Percentiles rank a stretch among this genome's conserved stretches.
Conservation (phyloP, 2,113 vertebrate genomes). For the Phrynocephalus versicolor region DNA sequence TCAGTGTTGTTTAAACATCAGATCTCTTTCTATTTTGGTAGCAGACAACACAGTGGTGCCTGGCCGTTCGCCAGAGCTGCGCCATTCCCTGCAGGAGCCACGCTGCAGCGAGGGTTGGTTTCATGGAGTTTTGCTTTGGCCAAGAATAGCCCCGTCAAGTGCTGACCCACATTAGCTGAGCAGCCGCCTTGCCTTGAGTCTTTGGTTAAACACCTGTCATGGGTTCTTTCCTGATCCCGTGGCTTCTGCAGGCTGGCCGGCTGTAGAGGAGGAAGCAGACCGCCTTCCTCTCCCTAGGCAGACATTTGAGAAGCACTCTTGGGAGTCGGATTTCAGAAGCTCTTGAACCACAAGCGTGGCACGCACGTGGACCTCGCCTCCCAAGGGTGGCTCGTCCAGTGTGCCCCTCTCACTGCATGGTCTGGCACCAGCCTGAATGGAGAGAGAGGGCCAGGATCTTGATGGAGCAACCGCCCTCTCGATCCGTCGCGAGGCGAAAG, state of each 20-base stretch:
- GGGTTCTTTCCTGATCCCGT: too few species aligned
- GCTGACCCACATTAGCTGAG: not conserved
- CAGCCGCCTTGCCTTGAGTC: fast-evolving
- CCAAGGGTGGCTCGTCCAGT: too few species aligned
- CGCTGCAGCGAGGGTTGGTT: not conserved
- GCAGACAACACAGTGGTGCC: not conserved
- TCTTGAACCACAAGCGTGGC: not conserved
- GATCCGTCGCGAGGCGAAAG: too few species aligned
- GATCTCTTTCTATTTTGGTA: not conserved
- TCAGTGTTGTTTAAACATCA: not conserved
- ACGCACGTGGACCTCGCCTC: too few species aligned
- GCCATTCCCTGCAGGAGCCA: not conserved
- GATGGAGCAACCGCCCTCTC: too few species aligned
- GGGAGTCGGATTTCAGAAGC: not conserved
- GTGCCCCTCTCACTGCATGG: too few species aligned
- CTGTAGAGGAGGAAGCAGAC: not conserved
- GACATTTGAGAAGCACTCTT: not conserved
- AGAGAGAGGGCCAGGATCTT: too few species aligned
- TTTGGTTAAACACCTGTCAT: not conserved
- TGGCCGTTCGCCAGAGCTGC: not conserved
- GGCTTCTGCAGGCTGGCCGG: too few species aligned
- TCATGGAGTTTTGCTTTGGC: not conserved
- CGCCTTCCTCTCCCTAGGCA: too few species aligned
- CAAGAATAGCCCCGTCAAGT: not conserved
- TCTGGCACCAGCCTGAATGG: too few species aligned